phyloP scores from a whole-genome alignment of 2,797 vertebrate genomes.

The Erithacus rubecula region DNA sequence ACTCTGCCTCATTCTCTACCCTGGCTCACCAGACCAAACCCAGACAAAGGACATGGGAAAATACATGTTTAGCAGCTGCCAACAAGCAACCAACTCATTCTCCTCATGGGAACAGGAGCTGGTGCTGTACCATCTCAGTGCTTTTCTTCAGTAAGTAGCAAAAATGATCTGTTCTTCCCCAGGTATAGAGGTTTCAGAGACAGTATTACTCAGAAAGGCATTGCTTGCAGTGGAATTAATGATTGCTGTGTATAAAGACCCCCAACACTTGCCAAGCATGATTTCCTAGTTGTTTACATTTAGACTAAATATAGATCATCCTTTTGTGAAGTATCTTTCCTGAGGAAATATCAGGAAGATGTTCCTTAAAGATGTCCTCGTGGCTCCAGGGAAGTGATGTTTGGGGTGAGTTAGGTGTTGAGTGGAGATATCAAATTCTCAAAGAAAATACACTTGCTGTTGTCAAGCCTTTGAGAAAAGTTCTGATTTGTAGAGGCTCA shows the following conservation, averaged over 20 bases:
- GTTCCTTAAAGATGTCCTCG: neutral
- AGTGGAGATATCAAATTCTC: neutral
- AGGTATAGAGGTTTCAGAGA: neutral
- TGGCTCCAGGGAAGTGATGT: neutral
- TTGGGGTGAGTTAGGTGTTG: neutral
- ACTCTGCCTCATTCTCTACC: neutral
- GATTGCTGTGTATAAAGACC: neutral
- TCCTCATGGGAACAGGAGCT: neutral
- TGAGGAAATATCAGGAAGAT: neutral
- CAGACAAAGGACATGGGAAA: constrained; percentile 32
- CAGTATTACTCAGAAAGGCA: neutral
- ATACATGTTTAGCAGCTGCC: neutral
- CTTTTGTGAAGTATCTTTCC: neutral
- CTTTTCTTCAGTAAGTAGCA: neutral
- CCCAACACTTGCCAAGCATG: neutral
- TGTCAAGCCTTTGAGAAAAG: neutral
- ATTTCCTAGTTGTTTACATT: neutral
- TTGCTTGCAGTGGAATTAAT: neutral
- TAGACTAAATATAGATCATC: neutral
- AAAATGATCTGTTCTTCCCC: neutral
- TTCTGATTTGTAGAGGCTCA: neutral
- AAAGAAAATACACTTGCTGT: neutral
- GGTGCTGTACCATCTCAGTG: neutral
- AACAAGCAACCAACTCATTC: neutral
- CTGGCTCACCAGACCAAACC: neutral